A percentile compares a stretch with the other conserved stretches of the same genome.
phyloP scores from a whole-genome alignment of 1,140 invertebrate species.

The Bombus terrestris region DNA sequence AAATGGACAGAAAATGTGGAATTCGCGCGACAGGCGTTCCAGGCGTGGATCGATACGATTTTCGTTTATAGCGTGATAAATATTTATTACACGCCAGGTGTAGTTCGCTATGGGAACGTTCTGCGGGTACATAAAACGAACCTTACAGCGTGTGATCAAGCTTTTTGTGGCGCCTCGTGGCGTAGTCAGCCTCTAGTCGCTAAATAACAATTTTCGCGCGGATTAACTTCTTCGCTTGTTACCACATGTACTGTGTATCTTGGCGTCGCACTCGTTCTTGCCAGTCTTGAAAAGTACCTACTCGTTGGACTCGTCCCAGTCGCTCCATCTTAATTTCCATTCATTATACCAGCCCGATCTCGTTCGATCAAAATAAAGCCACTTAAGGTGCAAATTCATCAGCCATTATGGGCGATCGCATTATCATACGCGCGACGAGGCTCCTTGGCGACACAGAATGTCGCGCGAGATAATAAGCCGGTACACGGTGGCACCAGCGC shows the following conservation, averaged over 20 bases:
- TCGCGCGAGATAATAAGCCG: not conserved
- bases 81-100: not conserved
- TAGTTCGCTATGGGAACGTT: not conserved
- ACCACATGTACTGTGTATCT: no score
- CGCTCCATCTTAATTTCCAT: not conserved
- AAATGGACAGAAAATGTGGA: no score
- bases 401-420: not conserved
- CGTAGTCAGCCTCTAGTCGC: not conserved
- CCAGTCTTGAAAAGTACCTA: no score
- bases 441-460: not conserved
- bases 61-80: not conserved
- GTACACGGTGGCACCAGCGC: not conserved
- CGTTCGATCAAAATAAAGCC: not conserved
- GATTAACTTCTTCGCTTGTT: not conserved
- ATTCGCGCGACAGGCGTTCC: not conserved
- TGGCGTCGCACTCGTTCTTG: not conserved
- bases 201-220: not conserved
- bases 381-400: slow-evolving; percentile 2
- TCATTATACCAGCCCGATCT: not conserved
- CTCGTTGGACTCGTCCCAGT: not conserved
- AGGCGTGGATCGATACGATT: not conserved
- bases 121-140: not conserved
- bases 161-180: not conserved
- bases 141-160: not conserved
- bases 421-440: slow-evolving; percentile 8